Conservation (phyloP, 2,797 vertebrate genomes). For the Erpetoichthys calabaricus region DNA sequence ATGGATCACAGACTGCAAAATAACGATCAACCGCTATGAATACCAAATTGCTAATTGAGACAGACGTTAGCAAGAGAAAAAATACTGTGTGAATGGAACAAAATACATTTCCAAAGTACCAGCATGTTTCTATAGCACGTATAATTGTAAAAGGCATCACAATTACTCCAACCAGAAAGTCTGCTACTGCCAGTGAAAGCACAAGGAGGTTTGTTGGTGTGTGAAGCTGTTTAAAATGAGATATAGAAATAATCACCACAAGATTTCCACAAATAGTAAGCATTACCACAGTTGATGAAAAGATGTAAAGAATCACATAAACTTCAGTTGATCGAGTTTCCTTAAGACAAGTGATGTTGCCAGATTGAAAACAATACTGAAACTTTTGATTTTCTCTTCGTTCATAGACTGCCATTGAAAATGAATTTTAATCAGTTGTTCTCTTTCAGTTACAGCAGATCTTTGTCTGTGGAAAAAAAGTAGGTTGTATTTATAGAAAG, state of each 20-base stretch:
- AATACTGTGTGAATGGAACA: not conserved
- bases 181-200: not conserved
- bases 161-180: not conserved
- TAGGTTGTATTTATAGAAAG: too few species aligned
- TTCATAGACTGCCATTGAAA: not conserved
- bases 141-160: not conserved
- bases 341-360: not conserved
- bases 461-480: too few species aligned
- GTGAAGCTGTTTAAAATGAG: constrained; percentile 1
- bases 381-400: not conserved
- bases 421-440: too few species aligned
- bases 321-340: not conserved
- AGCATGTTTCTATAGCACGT: not conserved
- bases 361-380: not conserved
- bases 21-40: not conserved
- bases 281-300: not conserved
- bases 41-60: constrained; percentile 1
- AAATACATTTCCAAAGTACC: not conserved
- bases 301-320: not conserved
- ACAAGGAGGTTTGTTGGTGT: not conserved
- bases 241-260: not conserved
- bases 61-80: not conserved
- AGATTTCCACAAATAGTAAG: not conserved
- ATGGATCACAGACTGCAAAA: not conserved
- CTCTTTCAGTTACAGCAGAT: too few species aligned